phyloP scores from a whole-genome alignment of 1,140 invertebrate species.

The Lasioglossum albipes region DNA sequence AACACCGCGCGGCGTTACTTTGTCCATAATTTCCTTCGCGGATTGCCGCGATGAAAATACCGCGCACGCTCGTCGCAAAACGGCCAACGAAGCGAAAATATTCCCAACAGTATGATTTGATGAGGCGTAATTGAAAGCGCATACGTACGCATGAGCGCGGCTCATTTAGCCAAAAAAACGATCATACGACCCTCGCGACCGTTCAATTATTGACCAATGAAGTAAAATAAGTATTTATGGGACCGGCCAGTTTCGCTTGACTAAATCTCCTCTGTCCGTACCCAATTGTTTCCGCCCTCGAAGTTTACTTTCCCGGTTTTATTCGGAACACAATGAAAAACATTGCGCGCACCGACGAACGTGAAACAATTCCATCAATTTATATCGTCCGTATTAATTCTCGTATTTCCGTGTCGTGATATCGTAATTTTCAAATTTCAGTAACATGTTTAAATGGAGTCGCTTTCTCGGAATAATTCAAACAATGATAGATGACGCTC shows the following conservation, averaged over 20 bases:
- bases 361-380: neutral
- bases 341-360: neutral
- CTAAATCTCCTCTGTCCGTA: constrained; percentile 18
- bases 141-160: neutral
- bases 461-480: neutral
- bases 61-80: too few relatives aligned
- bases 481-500: neutral
- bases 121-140: constrained; percentile 5
- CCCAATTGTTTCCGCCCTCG: constrained; percentile 14
- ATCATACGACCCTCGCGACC: neutral
- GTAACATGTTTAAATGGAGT: neutral
- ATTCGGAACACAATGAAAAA: neutral
- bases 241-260: neutral
- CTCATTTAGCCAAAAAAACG: constrained; percentile 9
- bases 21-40: neutral
- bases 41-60: neutral
- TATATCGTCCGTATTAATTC: neutral
- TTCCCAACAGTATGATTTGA: neutral
- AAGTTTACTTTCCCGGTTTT: neutral
- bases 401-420: neutral
- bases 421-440: neutral
- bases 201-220: constrained; percentile 34
- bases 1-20: neutral
- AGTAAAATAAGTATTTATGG: constrained; percentile 39
- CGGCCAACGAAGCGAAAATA: constrained; percentile 4